Evolutionary conservation across 2,797 vertebrate species (phyloP), one percentile per base, ranked within the genome.

Genomic region (Microchirus variegatus): DNA sequence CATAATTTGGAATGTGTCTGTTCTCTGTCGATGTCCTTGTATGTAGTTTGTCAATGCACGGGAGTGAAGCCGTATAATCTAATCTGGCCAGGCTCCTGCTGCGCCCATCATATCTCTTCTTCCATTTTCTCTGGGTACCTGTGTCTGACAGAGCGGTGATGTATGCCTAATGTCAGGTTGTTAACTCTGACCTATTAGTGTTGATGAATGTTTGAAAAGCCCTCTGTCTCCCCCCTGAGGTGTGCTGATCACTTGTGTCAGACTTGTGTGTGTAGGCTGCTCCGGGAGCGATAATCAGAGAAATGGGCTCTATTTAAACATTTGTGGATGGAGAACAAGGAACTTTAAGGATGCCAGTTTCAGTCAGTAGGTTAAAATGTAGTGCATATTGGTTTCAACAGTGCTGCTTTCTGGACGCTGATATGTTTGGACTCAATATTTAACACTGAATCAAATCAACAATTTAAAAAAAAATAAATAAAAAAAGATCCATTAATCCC

Each of bases 111-210:
- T 22, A 5, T 50, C 71, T 73, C 67, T 60, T 66, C 69, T 61
- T 56, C 60, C 22, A 51, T 53, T 61, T 63, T 57, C 45, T 18
- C 42, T 26, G 36, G 36, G 54, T 71, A 10, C 22, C 58, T 15
- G 2, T 63, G 73, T 80, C 78, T 69, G 67, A 73, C 63, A 22
- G 22, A 22, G 22, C 47, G 44, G 62, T 89, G 85, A 90, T 87
- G 69, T 75, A 88, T 83, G 59, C 58, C 53, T 37, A 16, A 40
- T 40, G 77, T 87, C 82, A 82, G 59, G 66, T 53, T 73, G 63
- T 84, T 88, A 90, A 91, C 81, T 87, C 82, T 84, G 80, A 89
- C 81, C 88, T 82, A 83, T 88, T 88, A 84, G 80, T 26, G 56
- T 57, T 87, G 84, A 91, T 91, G 63, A 90, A 89, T 84, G 78